Conservation (phyloP, 2,888 invertebrate genomes). For the Synergus laeviventris region DNA sequence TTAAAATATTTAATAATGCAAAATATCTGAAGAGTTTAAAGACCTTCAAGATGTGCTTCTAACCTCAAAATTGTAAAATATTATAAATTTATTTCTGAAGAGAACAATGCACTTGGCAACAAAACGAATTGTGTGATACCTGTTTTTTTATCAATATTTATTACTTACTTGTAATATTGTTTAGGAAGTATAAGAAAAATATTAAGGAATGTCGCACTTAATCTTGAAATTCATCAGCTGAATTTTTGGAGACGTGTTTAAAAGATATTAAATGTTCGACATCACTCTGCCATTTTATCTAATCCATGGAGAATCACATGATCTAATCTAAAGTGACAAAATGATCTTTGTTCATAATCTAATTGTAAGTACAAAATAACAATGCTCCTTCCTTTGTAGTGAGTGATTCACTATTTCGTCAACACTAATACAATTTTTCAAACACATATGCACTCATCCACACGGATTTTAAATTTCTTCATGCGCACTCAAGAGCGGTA, state of each 20-base stretch:
- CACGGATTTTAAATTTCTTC: neutral
- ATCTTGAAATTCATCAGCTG: neutral
- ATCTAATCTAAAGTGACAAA: conserved; percentile 3
- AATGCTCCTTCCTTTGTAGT: neutral
- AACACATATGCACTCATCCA: too few species aligned
- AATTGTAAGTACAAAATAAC: neutral
- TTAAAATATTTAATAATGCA: neutral
- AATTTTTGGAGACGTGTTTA: neutral
- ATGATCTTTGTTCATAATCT: conserved; percentile 12
- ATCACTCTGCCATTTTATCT: conserved; percentile 12
- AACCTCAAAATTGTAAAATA: neutral
- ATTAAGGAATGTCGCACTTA: neutral
- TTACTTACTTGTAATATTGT: conserved; percentile 12
- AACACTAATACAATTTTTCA: neutral
- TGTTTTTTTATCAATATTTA: neutral
- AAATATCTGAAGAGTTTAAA: neutral
- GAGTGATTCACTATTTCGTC: neutral
- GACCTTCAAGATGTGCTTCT: neutral
- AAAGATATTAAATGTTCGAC: neutral
- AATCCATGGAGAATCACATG: too few species aligned
- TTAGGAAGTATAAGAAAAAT: neutral
- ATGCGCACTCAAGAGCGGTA: neutral
- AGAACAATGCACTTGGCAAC: neutral
- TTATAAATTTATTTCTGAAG: neutral
- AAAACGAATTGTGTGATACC: neutral